Conservation (phyloP, 1,140 invertebrate species). For the Aphis gossypii region DNA sequence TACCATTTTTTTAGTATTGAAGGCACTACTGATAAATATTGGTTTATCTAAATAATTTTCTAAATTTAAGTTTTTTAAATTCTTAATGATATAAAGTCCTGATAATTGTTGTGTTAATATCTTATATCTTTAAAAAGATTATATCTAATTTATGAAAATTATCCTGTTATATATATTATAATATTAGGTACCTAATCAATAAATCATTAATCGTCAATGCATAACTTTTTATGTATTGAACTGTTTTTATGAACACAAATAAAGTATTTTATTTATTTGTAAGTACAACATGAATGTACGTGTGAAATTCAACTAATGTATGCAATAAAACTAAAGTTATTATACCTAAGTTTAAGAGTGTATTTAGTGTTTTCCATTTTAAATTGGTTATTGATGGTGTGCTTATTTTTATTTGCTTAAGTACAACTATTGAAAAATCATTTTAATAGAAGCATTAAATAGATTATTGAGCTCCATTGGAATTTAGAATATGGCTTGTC, state of each 20-base stretch:
- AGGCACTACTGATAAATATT: background rate
- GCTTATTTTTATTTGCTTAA: background rate
- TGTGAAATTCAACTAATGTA: background rate
- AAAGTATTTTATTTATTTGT: background rate
- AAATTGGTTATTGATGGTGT: background rate
- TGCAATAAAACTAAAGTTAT: background rate
- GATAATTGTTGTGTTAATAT: background rate
- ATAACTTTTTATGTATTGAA: background rate
- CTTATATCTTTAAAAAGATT: background rate
- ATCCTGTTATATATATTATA: background rate
- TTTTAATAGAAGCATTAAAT: constrained; percentile 7
- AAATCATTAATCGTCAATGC: background rate
- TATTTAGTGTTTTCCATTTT: background rate
- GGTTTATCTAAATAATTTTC: background rate
- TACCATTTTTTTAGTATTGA: background rate
- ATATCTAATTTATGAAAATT: background rate
- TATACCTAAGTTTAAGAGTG: background rate
- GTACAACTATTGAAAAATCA: background rate
- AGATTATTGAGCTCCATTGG: constrained; percentile 35
- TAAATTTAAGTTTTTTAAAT: background rate
- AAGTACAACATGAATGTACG: background rate
- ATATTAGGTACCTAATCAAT: background rate
- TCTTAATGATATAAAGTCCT: background rate
- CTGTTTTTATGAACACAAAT: background rate
- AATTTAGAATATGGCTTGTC: constrained; percentile 21